Evolutionary conservation across 1,140 invertebrate genomes (phyloP).

Genomic region (Brachionus koreanus): DNA sequence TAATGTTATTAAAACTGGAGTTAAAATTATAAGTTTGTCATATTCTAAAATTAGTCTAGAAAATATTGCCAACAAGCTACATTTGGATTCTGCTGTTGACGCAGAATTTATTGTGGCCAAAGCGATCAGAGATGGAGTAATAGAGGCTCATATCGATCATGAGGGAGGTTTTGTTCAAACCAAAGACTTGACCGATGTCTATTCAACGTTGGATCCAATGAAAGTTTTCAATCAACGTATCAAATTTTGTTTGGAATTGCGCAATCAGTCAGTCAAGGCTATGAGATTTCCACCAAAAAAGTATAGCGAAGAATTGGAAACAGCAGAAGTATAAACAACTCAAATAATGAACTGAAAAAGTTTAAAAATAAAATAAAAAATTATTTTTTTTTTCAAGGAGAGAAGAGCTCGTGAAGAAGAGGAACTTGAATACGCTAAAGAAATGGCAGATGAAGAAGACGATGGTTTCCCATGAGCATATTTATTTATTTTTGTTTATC

Average conservation of each 20-base stretch:
- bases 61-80: constrained; percentile 88
- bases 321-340: constrained; percentile 83
- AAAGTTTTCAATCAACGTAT: constrained; percentile 95
- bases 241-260: constrained; percentile 91
- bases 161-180: constrained; percentile 93
- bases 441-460: constrained; percentile 93
- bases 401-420: constrained; percentile 90
- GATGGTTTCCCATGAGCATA: constrained; percentile 61
- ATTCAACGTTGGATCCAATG: constrained; percentile 92
- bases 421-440: constrained; percentile 92
- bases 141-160: constrained; percentile 92
- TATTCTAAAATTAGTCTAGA: constrained; percentile 91
- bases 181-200: constrained; percentile 92
- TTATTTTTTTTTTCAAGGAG: constrained; percentile 67
- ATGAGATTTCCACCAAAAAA: constrained; percentile 99
- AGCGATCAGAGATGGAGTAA: constrained; percentile 95
- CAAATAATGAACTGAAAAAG: no score
- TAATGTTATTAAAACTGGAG: constrained; percentile 98
- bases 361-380: no score
- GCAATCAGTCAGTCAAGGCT: constrained; percentile 88
- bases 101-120: constrained; percentile 99
- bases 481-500: constrained; percentile 25
- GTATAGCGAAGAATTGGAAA: constrained; percentile 95
- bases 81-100: constrained; percentile 89
- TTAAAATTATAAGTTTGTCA: constrained; percentile 89